These are phyloP conservation scores for Venustaconcha ellipsiformis DNA, from an alignment of 1,140 invertebrate genomes.

Conservation along the genomic window DNA sequence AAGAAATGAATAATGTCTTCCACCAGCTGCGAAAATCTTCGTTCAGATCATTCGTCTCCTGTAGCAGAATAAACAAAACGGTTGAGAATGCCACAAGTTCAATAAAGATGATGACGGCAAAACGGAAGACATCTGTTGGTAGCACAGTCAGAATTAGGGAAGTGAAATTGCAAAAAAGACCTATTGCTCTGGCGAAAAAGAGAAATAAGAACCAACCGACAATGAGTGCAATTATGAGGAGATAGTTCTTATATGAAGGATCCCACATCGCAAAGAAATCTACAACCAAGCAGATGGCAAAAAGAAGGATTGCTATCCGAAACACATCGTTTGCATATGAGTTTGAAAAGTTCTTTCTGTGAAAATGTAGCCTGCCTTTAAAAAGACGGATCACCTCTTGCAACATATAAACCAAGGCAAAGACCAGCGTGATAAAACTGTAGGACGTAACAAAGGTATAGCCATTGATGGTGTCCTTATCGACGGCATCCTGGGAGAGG, in stretches of 20 bases:
- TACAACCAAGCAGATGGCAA: conserved; percentile 19
- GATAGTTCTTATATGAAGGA: conserved; percentile 25
- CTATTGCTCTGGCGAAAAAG: conserved; percentile 38
- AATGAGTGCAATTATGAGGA: conserved; percentile 35
- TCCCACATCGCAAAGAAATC: conserved; percentile 26
- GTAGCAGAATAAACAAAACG: conserved; percentile 33
- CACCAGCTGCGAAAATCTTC: conserved; percentile 9
- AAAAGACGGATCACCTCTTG: conserved; percentile 21
- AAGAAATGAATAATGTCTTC: conserved; percentile 8
- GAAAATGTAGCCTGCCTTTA: conserved; percentile 16
- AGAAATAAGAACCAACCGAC: conserved; percentile 44
- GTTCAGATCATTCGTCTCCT: conserved; percentile 2
- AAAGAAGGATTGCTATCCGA: conserved; percentile 28
- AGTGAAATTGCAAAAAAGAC: conserved; percentile 46
- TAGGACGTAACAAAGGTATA: conserved; percentile 21
- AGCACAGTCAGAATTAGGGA: conserved; percentile 45
- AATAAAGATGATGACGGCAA: conserved; percentile 38
- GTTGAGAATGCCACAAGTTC: conserved; percentile 38
- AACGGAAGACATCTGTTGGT: conserved; percentile 38
- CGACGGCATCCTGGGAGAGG: not conserved
- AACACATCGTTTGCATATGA: conserved; percentile 38
- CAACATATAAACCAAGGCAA: conserved; percentile 2
- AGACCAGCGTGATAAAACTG: conserved; percentile 10
- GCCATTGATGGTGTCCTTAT: not conserved
- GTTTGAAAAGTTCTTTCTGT: conserved; percentile 15